phyloP scores from a whole-genome alignment of 53 echinoderm and acorn worm genomes.

The Stichopus horrens region DNA sequence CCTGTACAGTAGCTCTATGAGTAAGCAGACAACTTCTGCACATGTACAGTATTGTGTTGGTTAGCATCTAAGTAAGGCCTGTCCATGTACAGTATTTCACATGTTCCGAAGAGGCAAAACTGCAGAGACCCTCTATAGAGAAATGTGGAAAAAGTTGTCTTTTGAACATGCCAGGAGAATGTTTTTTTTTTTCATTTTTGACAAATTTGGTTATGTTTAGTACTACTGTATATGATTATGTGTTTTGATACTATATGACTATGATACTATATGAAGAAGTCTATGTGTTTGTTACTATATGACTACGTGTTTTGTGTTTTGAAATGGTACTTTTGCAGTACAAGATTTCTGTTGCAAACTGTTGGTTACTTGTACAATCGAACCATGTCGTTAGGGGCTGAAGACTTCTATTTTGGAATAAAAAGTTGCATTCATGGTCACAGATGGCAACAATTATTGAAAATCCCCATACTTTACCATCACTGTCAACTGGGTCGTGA shows the following conservation, averaged over 20 bases:
- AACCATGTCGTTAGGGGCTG: conserved; percentile 6
- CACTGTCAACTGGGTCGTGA: no score
- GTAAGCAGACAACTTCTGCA: conserved; percentile 8
- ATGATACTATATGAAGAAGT: background rate
- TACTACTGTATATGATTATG: no score
- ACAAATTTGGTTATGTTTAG: no score
- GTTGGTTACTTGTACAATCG: conserved; percentile 14
- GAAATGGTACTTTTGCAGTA: conserved; percentile 24
- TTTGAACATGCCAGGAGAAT: conserved; percentile 28
- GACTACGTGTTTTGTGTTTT: background rate
- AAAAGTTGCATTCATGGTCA: conserved; percentile 7
- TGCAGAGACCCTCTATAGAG: background rate
- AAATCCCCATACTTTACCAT: no score
- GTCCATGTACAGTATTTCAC: conserved; percentile 16
- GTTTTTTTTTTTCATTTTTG: no score
- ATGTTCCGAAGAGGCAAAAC: background rate
- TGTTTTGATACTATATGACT: no score
- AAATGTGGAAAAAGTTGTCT: conserved; percentile 9
- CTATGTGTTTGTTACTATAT: background rate
- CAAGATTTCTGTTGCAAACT: conserved; percentile 11
- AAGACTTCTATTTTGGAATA: background rate
- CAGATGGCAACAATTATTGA: background rate
- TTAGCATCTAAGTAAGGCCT: conserved; percentile 11
- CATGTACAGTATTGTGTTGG: conserved; percentile 3
- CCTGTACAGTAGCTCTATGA: background rate